Conservation (phyloP, 2,797 vertebrate species). For the Sebastes hubbsi region DNA sequence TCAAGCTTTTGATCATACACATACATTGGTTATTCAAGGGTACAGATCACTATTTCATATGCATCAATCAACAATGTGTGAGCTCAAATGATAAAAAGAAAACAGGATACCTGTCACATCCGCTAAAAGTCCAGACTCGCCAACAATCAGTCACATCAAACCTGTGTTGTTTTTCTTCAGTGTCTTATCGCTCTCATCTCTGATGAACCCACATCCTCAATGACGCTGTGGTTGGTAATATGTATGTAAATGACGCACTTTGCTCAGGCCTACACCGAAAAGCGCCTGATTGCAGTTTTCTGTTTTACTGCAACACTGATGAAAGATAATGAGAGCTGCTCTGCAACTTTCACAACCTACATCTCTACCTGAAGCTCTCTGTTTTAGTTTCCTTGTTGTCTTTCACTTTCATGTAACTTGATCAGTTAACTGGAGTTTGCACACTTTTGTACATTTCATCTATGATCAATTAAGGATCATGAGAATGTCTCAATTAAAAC, state of each 20-base stretch:
- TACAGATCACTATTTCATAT: background rate
- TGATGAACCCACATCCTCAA: conserved; percentile 60
- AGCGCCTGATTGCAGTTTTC: background rate
- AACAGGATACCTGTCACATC: background rate
- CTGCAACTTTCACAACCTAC: conserved; percentile 17
- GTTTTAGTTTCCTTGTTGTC: background rate
- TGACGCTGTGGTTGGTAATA: background rate
- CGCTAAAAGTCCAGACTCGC: background rate
- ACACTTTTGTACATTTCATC: background rate
- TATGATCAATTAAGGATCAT: background rate
- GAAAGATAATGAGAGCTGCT: background rate
- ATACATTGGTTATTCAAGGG: background rate
- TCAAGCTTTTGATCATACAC: background rate
- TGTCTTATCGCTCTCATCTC: conserved; percentile 31
- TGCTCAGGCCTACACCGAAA: background rate
- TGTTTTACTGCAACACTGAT: background rate
- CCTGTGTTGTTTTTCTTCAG: conserved; percentile 9
- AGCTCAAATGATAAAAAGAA: background rate
- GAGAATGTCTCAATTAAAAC: background rate
- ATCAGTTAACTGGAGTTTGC: background rate
- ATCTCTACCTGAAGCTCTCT: background rate
- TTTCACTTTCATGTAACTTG: background rate
- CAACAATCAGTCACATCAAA: background rate
- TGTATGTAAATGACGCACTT: background rate
- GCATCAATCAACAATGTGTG: background rate